These are phyloP conservation scores for Tortrix viridana DNA, from an alignment of 2,888 invertebrate species.

Conservation along the genomic window DNA sequence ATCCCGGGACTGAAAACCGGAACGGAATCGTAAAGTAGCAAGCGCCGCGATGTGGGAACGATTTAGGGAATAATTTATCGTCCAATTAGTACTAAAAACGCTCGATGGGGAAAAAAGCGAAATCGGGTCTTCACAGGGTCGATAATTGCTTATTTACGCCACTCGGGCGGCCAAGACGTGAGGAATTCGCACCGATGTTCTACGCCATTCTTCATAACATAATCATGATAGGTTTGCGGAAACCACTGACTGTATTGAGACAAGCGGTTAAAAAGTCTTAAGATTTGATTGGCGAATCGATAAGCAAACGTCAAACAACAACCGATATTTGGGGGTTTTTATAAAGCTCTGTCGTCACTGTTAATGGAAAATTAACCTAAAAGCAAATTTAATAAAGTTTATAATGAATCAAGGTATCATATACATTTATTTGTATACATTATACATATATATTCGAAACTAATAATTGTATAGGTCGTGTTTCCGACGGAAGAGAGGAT, in stretches of 20 bases:
- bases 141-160: constrained; percentile 70
- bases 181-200: constrained; percentile 33
- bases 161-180: constrained; percentile 30
- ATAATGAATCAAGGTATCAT: too few relatives aligned
- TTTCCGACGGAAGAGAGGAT: too few relatives aligned
- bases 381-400: too few relatives aligned
- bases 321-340: too few relatives aligned
- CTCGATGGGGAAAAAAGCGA: constrained; percentile 58
- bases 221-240: constrained; percentile 14
- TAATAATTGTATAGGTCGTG: too few relatives aligned
- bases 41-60: constrained; percentile 53
- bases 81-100: constrained; percentile 65
- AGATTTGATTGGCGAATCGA: too few relatives aligned
- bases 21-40: constrained; percentile 49
- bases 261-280: too few relatives aligned
- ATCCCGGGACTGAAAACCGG: constrained; percentile 8
- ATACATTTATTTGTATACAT: too few relatives aligned
- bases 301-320: too few relatives aligned
- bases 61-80: constrained; percentile 65
- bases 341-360: too few relatives aligned
- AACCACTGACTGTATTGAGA: neutral
- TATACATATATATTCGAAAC: too few relatives aligned
- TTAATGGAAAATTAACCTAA: too few relatives aligned
- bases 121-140: constrained; percentile 57
- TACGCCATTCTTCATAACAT: constrained; percentile 31